Percentiles rank a stretch among this genome's conserved stretches.
These are phyloP conservation scores for Asarcornis scutulata DNA, from an alignment of 2,113 vertebrate species.

Conservation along the genomic window DNA sequence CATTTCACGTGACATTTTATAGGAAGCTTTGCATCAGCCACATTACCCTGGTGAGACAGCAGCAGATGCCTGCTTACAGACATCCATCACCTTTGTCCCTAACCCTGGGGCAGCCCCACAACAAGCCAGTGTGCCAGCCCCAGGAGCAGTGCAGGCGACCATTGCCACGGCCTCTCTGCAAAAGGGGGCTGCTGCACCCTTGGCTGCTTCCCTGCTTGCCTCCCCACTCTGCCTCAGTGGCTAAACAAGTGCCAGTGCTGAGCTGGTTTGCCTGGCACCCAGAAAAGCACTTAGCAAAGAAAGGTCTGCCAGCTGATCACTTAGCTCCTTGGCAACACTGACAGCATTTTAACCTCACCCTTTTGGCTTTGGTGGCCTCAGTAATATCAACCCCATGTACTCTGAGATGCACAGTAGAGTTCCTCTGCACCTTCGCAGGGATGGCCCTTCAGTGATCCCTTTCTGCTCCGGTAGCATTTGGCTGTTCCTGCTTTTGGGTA, in stretches of 20 bases:
- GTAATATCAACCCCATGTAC: accelerated
- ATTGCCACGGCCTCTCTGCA: accelerated
- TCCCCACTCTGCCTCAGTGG: not conserved
- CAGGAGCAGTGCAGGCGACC: not conserved
- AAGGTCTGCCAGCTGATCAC: not conserved
- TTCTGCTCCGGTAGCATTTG: not conserved
- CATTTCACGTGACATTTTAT: not conserved
- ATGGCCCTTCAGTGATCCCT: not conserved
- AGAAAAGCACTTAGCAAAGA: not conserved
- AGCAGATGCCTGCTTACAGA: not conserved
- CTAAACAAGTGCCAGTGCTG: not conserved
- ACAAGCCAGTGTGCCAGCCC: not conserved
- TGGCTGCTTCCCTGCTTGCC: not conserved
- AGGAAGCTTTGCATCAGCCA: not conserved
- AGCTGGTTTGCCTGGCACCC: not conserved
- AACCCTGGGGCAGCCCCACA: not conserved
- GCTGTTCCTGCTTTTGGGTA: not conserved
- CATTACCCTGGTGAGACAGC: not conserved
- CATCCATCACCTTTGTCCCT: not conserved
- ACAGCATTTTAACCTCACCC: not conserved
- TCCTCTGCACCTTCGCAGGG: not conserved
- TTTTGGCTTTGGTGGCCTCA: not conserved
- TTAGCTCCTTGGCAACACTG: not conserved
- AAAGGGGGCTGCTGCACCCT: not conserved
- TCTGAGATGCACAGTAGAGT: accelerated